Evolutionary conservation across 2,888 invertebrate species (phyloP), one percentile per base, ranked within the genome.

Genomic region (Griposia aprilina): DNA sequence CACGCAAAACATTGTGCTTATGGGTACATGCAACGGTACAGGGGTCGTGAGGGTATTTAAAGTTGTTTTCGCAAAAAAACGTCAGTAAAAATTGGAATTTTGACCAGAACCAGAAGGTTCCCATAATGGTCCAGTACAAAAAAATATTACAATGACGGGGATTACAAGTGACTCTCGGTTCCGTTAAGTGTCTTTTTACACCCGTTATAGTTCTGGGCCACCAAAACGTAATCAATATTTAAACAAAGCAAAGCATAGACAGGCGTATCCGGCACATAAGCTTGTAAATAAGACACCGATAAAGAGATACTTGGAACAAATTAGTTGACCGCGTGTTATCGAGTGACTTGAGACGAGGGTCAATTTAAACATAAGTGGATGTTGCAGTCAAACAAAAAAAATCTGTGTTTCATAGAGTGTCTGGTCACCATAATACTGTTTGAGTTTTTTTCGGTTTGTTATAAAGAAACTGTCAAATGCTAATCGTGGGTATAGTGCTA

Each of bases 251-350:
- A 17, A 30, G 48, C 17, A 36, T 36, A 72, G 23, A 57, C 57
- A 71, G 50, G 15, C 41, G n/a, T 26, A 50, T 63, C 68, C 13
- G 41, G 8, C 36, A 45, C 15, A 48, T 59, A 59, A 52, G 7
- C 45, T 69, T 62, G 66, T 79, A 67, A 63, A 67, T 70, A 85
- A 80, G 69, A 76, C 82, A 66, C 45, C 59, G 85, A 87, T 87
- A 87, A 36, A 76, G 80, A 78, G 13, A 55, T 68, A 75, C 80
- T 70, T 23, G 17, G 57, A 74, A 76, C 67, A 72, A 78, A 77
- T 75, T 60, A 76, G 74, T 79, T 78, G 50, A 57, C 48, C 71
- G 68, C 79, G 63, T 62, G 67, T 87, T 88, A 88, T 88, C 88
- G 45, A 30, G 73, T 76, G 70, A 77, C 71, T 69, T 48, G 74